A percentile compares a stretch with the other conserved stretches of the same genome.
Conservation (phyloP, 2,888 invertebrate genomes). For the Apamea crenata region DNA sequence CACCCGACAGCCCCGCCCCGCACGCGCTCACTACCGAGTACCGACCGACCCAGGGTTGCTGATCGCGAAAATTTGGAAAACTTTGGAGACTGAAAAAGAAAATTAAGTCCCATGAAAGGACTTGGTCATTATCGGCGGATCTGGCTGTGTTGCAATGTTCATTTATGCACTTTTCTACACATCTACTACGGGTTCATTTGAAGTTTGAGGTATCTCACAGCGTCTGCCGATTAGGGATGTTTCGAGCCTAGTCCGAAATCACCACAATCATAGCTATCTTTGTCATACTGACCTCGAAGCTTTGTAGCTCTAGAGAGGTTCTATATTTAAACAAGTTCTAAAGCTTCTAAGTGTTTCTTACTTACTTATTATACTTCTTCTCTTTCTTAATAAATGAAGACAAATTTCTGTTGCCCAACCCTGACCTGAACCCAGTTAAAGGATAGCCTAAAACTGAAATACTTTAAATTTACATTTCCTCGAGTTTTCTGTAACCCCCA, state of each 20-base stretch:
- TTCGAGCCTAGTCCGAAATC: neutral
- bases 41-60: conserved; percentile 60
- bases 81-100: neutral
- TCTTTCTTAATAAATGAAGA: neutral
- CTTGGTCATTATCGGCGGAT: neutral
- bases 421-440: neutral
- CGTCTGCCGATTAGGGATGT: neutral
- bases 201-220: neutral
- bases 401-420: neutral
- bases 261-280: neutral
- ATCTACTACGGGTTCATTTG: neutral
- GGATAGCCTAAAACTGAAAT: too few species aligned
- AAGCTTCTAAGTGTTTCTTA: neutral
- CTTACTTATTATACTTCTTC: too few species aligned
- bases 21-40: conserved; percentile 42
- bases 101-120: neutral
- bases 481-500: too few species aligned
- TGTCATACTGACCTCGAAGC: neutral
- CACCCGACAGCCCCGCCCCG: conserved; percentile 59
- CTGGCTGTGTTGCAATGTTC: neutral
- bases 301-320: neutral
- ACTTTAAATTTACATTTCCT: neutral
- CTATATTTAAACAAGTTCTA: neutral
- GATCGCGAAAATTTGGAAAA: conserved; percentile 41
- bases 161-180: neutral